These are phyloP conservation scores for Anhinga rufa DNA, from an alignment of 2,113 vertebrate species.

Conservation along the genomic window DNA sequence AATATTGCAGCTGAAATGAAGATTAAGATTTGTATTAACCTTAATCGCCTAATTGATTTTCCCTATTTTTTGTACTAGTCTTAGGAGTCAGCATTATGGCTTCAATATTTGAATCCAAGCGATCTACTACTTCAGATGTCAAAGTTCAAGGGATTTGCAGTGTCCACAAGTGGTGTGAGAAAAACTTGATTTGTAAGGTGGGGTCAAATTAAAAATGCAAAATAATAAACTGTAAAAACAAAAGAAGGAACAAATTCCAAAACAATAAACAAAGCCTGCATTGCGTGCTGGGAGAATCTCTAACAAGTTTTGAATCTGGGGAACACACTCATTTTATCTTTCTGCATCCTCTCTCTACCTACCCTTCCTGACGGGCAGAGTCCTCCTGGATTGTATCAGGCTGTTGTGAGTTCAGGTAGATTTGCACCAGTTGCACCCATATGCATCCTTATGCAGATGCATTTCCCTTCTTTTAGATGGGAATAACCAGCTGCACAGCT, in stretches of 20 bases:
- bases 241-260: background rate
- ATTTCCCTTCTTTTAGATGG: background rate
- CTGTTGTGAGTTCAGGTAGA: background rate
- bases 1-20: background rate
- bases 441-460: background rate
- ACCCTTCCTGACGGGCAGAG: background rate
- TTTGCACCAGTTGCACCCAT: background rate
- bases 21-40: background rate
- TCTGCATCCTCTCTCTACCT: background rate
- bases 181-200: background rate
- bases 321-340: background rate
- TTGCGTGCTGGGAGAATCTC: accelerated
- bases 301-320: background rate
- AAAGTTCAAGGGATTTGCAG: background rate
- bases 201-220: background rate
- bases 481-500: background rate
- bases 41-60: background rate
- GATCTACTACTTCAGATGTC: background rate
- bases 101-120: background rate
- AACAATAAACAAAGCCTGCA: background rate
- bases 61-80: background rate
- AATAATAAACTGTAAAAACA: background rate
- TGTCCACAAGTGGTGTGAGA: background rate
- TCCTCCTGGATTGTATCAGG: background rate
- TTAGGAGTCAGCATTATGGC: background rate